These are phyloP conservation scores for Ibidorhyncha struthersii DNA, from an alignment of 2,113 vertebrate species.

Conservation along the genomic window DNA sequence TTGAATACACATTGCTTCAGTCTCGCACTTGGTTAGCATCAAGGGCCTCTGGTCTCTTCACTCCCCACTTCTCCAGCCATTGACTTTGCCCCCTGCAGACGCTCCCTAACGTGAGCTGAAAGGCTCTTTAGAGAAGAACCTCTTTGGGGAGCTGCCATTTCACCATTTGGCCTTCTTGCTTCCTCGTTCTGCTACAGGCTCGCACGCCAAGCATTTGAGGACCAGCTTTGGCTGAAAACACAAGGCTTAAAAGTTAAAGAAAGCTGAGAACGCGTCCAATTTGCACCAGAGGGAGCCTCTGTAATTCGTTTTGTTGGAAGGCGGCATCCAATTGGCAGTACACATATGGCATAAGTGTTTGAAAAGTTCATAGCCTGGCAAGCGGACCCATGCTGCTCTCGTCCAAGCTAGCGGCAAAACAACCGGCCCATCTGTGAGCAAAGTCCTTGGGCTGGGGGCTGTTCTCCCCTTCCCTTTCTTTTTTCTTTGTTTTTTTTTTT, in stretches of 20 bases:
- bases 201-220: neutral
- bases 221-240: neutral
- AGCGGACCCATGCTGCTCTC: accelerated
- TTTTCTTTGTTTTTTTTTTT: neutral
- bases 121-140: neutral
- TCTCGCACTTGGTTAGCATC: neutral
- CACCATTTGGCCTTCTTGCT: neutral
- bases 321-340: neutral
- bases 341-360: neutral
- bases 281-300: conserved; percentile 25
- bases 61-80: neutral
- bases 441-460: neutral
- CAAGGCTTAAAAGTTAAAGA: conserved; percentile 8
- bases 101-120: neutral
- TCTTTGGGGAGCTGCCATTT: conserved; percentile 38
- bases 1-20: neutral
- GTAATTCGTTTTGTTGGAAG: conserved; percentile 12
- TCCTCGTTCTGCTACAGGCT: neutral
- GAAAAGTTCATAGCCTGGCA: conserved; percentile 48
- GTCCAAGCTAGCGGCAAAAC: neutral
- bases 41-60: neutral
- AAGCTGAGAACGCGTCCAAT: neutral
- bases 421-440: conserved; percentile 19
- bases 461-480: neutral
- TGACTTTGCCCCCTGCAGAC: neutral